Evolutionary conservation across 2,113 vertebrate species (phyloP).

Genomic region (Myrmecobius fasciatus): DNA sequence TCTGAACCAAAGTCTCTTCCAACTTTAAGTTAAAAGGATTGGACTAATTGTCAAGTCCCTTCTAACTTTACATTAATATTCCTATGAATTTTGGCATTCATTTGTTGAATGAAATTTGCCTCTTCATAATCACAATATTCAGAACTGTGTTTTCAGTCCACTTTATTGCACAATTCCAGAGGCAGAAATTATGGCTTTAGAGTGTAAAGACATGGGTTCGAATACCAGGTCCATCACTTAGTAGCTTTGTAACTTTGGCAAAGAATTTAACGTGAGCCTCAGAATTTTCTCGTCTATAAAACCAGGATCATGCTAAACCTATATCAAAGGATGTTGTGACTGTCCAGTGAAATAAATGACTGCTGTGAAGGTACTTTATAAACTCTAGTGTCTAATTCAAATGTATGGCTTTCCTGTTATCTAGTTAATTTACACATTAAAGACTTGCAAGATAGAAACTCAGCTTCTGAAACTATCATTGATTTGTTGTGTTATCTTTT

Average conservation of each 20-base stretch:
- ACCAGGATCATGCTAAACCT: not conserved
- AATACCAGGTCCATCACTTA: not conserved
- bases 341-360: not conserved
- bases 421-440: not conserved
- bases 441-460: not conserved
- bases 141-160: not conserved
- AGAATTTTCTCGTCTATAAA: not conserved
- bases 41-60: not conserved
- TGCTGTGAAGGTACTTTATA: not conserved
- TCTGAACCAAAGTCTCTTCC: not conserved
- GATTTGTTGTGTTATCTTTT: not conserved
- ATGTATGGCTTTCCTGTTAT: not conserved
- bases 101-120: slow-evolving; percentile 14
- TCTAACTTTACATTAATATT: not conserved
- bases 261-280: not conserved
- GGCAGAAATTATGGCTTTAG: not conserved
- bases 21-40: not conserved
- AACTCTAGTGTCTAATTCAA: not conserved
- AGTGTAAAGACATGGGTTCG: not conserved
- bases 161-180: slow-evolving; percentile 41
- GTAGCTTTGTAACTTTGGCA: not conserved
- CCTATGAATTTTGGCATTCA: not conserved
- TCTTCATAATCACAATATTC: not conserved
- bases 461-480: not conserved
- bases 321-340: not conserved